A percentile compares a stretch with the other conserved stretches of the same genome.
phyloP scores from a whole-genome alignment of 2,797 vertebrate species.

The Picus viridis region DNA sequence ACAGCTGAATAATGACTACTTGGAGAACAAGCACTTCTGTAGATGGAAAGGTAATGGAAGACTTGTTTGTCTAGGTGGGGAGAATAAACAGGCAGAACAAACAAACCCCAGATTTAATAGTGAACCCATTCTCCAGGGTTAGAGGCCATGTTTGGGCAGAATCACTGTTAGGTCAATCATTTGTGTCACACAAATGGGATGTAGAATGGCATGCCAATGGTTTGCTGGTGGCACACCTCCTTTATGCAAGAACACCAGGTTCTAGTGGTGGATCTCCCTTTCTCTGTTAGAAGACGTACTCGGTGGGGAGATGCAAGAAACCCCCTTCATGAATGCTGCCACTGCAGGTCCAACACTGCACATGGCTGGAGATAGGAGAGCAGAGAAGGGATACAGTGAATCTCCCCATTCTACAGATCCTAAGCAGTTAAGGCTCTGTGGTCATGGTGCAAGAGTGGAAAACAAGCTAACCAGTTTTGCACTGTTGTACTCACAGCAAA shows the following conservation, averaged over 20 bases:
- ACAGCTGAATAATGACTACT: slow-evolving; percentile 80
- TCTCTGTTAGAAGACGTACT: neutral
- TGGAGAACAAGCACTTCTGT: slow-evolving; percentile 72
- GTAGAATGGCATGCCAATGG: rapidly evolving
- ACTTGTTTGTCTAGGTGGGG: neutral
- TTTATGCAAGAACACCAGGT: neutral
- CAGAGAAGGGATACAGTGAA: neutral
- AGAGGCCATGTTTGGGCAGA: neutral
- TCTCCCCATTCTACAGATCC: neutral
- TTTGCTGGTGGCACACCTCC: neutral
- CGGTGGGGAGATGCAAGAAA: rapidly evolving
- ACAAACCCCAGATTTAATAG: rapidly evolving
- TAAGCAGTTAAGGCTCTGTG: neutral
- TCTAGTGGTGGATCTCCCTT: neutral
- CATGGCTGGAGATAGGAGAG: neutral
- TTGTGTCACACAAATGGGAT: neutral
- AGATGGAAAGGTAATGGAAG: slow-evolving; percentile 81
- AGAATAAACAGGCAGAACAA: neutral
- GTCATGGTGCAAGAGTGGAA: neutral
- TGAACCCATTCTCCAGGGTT: neutral
- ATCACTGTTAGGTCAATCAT: neutral
- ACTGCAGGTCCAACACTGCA: neutral
- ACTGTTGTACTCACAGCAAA: neutral
- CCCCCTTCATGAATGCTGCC: neutral
- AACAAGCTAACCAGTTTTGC: neutral